Conservation (phyloP, 2,888 invertebrate species). For the Synergus gifuensis region DNA sequence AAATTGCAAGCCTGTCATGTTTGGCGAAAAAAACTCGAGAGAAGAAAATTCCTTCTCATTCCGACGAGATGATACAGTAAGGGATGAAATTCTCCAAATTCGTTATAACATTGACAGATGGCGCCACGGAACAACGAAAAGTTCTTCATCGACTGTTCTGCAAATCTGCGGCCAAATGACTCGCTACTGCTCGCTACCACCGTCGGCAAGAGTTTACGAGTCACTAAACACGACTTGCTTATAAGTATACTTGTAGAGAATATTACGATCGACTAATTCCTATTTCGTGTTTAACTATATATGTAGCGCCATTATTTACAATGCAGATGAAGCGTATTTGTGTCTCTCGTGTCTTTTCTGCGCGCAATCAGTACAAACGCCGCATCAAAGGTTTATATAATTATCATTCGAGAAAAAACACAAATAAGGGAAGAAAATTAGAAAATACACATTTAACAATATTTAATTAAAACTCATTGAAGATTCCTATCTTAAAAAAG, state of each 20-base stretch:
- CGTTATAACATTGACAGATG: not conserved
- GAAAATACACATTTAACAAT: too few species aligned
- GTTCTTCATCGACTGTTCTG: conserved; percentile 37
- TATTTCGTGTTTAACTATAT: conserved; percentile 15
- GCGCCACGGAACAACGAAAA: conserved; percentile 35
- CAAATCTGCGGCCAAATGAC: conserved; percentile 4
- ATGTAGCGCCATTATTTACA: not conserved
- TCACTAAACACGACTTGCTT: conserved; percentile 21
- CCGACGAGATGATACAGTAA: not conserved
- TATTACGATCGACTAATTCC: conserved; percentile 5
- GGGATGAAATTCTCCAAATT: conserved; percentile 6
- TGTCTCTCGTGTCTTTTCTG: not conserved
- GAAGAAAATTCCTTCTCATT: conserved; percentile 32
- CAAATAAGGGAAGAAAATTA: not conserved
- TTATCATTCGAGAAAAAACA: not conserved
- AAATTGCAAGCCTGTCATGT: not conserved
- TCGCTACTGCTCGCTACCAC: not conserved
- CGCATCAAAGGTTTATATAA: not conserved
- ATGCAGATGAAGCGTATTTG: not conserved
- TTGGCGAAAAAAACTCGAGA: not conserved
- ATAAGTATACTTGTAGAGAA: not conserved
- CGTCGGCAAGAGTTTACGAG: conserved; percentile 26
- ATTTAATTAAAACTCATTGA: too few species aligned
- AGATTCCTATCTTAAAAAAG: too few species aligned
- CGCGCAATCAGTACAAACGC: not conserved